Percentiles rank a stretch among this genome's conserved stretches.
Conservation (phyloP, 2,888 invertebrate species). For the Venusia cambrica region DNA sequence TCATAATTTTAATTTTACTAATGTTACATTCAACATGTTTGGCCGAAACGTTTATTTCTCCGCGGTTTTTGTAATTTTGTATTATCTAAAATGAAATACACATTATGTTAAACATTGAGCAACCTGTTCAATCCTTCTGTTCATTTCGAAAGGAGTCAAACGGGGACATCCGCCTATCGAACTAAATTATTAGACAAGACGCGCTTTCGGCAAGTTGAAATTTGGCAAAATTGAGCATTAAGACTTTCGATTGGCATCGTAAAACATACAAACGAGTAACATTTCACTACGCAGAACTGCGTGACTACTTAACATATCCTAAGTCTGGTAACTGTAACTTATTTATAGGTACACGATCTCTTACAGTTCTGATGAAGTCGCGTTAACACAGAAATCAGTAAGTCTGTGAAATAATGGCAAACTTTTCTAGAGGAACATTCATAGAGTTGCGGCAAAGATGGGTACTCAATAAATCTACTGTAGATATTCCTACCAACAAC, state of each 20-base stretch:
- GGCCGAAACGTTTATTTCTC: slow-evolving; percentile 57
- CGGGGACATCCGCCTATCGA: slow-evolving; percentile 51
- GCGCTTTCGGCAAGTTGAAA: slow-evolving; percentile 73
- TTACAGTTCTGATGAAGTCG: slow-evolving; percentile 20
- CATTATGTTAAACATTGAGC: slow-evolving; percentile 66
- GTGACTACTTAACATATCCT: slow-evolving; percentile 64
- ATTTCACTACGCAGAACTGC: slow-evolving; percentile 63
- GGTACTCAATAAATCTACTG: too few species aligned
- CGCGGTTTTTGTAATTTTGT: slow-evolving; percentile 40
- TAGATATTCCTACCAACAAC: too few species aligned
- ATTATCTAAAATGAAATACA: slow-evolving; percentile 52
- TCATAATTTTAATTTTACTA: slow-evolving; percentile 49
- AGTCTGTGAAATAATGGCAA: too few species aligned
- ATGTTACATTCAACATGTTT: slow-evolving; percentile 59
- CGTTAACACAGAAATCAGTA: slow-evolving; percentile 9
- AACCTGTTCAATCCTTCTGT: slow-evolving; percentile 52
- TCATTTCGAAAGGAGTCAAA: slow-evolving; percentile 35
- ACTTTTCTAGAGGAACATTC: too few species aligned
- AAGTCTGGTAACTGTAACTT: slow-evolving; percentile 76
- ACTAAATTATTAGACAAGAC: slow-evolving; percentile 67
- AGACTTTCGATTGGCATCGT: slow-evolving; percentile 73
- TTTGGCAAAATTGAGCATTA: slow-evolving; percentile 81
- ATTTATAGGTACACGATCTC: slow-evolving; percentile 61
- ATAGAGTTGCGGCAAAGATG: too few species aligned
- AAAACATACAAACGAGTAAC: slow-evolving; percentile 59